phyloP scores from a whole-genome alignment of 1,140 invertebrate genomes.

The Drosophila simulans region DNA sequence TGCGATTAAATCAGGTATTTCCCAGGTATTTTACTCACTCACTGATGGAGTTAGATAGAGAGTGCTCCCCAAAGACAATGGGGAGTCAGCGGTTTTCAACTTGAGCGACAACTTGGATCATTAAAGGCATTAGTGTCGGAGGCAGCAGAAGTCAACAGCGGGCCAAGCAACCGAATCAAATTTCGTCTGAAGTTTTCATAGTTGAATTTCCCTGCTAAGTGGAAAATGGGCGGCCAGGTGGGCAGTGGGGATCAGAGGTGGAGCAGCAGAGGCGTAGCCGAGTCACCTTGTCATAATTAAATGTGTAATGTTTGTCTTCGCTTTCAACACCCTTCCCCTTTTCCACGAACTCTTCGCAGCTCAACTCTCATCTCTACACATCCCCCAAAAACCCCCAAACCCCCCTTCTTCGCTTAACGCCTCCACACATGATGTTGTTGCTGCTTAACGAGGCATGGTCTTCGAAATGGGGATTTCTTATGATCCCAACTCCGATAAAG shows the following conservation, averaged over 20 bases:
- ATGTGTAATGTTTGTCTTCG: conserved; percentile 75
- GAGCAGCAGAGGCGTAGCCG: conserved; percentile 22
- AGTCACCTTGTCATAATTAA: conserved; percentile 73
- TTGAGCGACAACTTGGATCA: conserved; percentile 52
- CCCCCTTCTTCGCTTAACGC: background rate
- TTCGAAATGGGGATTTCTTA: background rate
- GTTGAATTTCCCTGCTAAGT: conserved; percentile 39
- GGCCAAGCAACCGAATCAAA: conserved; percentile 35
- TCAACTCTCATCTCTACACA: background rate
- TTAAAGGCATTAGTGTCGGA: conserved; percentile 49
- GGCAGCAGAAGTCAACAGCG: conserved; percentile 34
- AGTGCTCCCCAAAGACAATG: conserved; percentile 35
- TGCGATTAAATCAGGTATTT: conserved; percentile 23
- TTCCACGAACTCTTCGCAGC: conserved; percentile 25
- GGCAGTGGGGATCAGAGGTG: background rate
- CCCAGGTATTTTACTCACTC: conserved; percentile 37
- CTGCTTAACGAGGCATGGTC: conserved; percentile 50
- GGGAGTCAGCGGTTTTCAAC: conserved; percentile 35
- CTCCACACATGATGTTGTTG: conserved; percentile 25
- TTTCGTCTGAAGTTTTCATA: conserved; percentile 41
- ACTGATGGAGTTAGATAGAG: conserved; percentile 20
- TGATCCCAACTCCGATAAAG: background rate
- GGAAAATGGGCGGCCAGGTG: background rate
- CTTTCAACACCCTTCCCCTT: conserved; percentile 68
- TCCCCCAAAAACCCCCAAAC: background rate